These are phyloP conservation scores for Agrochola macilenta DNA, from an alignment of 2,888 invertebrate species.

Conservation along the genomic window DNA sequence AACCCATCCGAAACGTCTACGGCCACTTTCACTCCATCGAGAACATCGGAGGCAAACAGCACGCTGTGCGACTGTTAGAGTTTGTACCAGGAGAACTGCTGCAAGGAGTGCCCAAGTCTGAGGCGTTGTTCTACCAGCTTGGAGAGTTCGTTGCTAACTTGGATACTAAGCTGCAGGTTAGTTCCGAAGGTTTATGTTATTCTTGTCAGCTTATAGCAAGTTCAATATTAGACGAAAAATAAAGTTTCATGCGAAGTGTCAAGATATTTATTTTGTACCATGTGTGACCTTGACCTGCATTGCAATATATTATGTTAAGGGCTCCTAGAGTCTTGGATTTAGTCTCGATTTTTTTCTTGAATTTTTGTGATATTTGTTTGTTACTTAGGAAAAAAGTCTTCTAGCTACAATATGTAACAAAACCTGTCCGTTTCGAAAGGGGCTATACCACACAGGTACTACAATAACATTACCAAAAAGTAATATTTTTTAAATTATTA, in stretches of 20 bases:
- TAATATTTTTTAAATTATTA: no score
- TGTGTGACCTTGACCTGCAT: neutral
- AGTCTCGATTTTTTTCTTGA: no score
- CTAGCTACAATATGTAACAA: no score
- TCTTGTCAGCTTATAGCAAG: neutral
- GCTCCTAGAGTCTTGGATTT: no score
- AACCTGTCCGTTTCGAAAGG: no score
- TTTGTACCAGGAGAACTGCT: constrained; percentile 94
- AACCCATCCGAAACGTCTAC: constrained; percentile 92
- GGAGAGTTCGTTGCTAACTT: constrained; percentile 94
- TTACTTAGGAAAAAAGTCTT: no score
- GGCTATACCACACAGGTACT: no score
- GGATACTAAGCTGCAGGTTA: constrained; percentile 92
- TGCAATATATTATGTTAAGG: neutral
- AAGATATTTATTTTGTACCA: neutral
- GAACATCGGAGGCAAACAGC: constrained; percentile 86
- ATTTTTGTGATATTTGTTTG: no score
- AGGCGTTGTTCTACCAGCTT: constrained; percentile 92
- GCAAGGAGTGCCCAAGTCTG: constrained; percentile 90
- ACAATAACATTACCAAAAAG: no score
- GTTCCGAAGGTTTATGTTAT: neutral
- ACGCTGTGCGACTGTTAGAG: constrained; percentile 94
- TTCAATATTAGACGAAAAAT: neutral
- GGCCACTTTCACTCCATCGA: constrained; percentile 92
- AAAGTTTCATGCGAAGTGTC: neutral